Conservation (phyloP, 2,797 vertebrate species). For the Molossus molossus region DNA sequence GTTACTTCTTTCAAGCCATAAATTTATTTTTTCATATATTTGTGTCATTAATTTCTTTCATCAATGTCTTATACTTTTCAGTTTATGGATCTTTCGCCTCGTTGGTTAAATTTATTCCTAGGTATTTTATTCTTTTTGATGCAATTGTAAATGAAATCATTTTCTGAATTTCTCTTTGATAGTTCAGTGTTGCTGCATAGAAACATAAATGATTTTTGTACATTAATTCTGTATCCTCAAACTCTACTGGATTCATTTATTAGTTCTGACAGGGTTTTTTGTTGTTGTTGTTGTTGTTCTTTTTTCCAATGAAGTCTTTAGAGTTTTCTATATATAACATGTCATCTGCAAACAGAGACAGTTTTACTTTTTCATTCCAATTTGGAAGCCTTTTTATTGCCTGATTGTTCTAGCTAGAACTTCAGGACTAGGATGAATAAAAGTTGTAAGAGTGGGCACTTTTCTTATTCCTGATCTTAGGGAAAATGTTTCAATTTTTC, state of each 20-base stretch:
- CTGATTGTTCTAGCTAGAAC: neutral
- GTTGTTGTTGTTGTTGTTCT: too few species aligned
- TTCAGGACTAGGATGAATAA: neutral
- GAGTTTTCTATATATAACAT: neutral
- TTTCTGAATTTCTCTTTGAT: neutral
- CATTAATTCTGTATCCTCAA: neutral
- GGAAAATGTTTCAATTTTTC: neutral
- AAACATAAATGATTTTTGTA: neutral
- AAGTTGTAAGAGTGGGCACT: neutral
- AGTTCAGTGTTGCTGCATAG: neutral
- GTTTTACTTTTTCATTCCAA: neutral
- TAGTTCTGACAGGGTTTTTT: neutral
- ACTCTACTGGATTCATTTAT: neutral
- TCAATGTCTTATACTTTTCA: neutral
- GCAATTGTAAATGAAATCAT: too few species aligned
- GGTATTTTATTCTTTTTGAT: too few species aligned
- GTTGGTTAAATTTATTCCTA: too few species aligned
- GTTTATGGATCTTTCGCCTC: neutral
- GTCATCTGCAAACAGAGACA: neutral
- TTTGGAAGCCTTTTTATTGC: neutral
- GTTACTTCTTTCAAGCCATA: neutral
- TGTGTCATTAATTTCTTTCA: neutral
- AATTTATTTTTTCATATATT: neutral
- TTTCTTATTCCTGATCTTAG: neutral
- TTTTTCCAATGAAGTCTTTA: neutral